Base-by-base conservation (phyloP, 1,140 invertebrate genomes). In the Zaprionus inermis region DNA sequence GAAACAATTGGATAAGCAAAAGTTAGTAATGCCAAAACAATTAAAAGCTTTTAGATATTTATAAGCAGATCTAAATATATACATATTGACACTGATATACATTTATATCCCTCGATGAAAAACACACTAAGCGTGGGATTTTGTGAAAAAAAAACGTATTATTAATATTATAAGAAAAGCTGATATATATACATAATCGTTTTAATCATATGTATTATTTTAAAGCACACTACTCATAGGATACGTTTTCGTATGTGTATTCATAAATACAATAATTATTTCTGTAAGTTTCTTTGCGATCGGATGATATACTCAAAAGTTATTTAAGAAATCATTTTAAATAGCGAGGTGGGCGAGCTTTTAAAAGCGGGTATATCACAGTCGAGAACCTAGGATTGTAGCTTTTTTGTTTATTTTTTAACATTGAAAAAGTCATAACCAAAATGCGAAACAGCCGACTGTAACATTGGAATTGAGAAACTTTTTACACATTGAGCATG, bases 11-110 rank as follows among this genome's bases (percentile, higher is more conserved):
- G n/a, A 46, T 55, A 22, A 72, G 52, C 7, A 76, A 55, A 64
- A n/a, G 3, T 69, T n/a, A 76, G 18, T 46, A 70, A 79, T 66
- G 30, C 20, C 52, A 72, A 41, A 66, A 56, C 24, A 57, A 68
- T 60, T 60, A 63, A 63, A 59, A 54, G 34, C 36, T 55, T 63
- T 74, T 69, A 74, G 44, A 12, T 14, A 5, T 46, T 46, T 32
- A 16, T 16, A 64, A 22, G 5, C 30, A 44, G 24, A 3, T 12
- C 5, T 3, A 41, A n/a, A 12, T 24, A 9, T 24, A 38, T 24
- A 54, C 12, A 54, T 10, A 6, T 24, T 1, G 22, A 11, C 22
- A 12, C 22, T 20, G 11, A 49, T 49, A 18, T 49, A 49, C n/a
- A 12, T 4, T 4, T 49, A 22, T 20, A 7, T 11, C n/a, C 3